phyloP scores from a whole-genome alignment of 2,888 invertebrate genomes.

The Xylota sylvarum region DNA sequence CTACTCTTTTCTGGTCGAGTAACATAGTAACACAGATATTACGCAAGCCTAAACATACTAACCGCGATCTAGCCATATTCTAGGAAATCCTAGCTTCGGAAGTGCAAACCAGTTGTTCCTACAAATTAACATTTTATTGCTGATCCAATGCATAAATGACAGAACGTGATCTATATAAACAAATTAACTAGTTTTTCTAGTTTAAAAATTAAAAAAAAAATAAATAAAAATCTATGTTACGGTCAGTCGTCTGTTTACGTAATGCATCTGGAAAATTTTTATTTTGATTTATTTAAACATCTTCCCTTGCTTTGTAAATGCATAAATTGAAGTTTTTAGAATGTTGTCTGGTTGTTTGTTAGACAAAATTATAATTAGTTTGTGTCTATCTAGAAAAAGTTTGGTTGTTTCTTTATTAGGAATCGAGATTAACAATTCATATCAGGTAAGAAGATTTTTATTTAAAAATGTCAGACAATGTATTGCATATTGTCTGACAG shows the following conservation, averaged over 20 bases:
- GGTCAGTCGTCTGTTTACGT: background rate
- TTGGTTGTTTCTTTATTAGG: too few relatives aligned
- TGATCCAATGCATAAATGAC: background rate
- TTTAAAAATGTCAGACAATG: too few relatives aligned
- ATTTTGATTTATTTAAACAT: background rate
- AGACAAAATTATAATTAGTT: too few relatives aligned
- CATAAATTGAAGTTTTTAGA: background rate
- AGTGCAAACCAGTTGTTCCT: conserved; percentile 6
- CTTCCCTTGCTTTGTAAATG: background rate
- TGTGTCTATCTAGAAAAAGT: too few relatives aligned
- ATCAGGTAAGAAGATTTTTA: too few relatives aligned
- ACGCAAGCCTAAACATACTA: conserved; percentile 16
- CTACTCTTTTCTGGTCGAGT: background rate
- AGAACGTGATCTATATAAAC: background rate
- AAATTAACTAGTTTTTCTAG: conserved; percentile 2
- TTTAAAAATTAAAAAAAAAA: background rate
- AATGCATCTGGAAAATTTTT: background rate
- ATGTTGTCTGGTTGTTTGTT: background rate
- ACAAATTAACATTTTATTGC: background rate
- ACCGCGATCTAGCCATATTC: background rate
- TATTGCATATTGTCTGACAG: too few relatives aligned
- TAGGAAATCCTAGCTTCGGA: background rate
- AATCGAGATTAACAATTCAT: too few relatives aligned
- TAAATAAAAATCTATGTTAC: too few relatives aligned
- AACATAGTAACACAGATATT: conserved; percentile 2